phyloP scores from a whole-genome alignment of 2,113 vertebrate species.

The Nanorana parkeri region DNA sequence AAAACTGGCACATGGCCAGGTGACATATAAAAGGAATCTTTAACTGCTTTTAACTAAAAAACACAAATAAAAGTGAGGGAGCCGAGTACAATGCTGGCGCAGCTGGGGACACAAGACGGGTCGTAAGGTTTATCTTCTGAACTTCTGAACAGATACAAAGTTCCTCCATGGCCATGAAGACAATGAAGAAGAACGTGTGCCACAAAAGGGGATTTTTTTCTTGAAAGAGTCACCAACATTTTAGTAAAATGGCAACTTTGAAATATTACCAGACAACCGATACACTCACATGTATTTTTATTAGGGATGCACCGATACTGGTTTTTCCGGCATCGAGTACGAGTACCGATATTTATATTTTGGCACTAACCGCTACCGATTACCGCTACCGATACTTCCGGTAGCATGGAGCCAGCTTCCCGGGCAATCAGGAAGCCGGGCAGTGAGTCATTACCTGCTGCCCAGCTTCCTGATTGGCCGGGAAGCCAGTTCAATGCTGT shows the following conservation, averaged over 20 bases:
- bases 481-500: too few relatives aligned
- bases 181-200: background rate
- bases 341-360: too few relatives aligned
- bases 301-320: too few relatives aligned
- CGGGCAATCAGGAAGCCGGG: too few relatives aligned
- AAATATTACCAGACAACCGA: background rate
- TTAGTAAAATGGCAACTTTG: background rate
- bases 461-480: too few relatives aligned
- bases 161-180: constrained; percentile 10
- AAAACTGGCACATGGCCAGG: background rate
- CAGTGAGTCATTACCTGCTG: too few relatives aligned
- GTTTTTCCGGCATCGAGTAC: too few relatives aligned
- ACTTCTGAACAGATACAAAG: background rate
- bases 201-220: background rate
- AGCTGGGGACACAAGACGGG: background rate
- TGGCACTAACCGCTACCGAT: too few relatives aligned
- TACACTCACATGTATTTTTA: too few relatives aligned
- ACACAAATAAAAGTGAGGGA: background rate
- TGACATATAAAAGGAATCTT: background rate
- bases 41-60: background rate
- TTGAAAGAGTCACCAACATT: background rate
- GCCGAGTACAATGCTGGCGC: background rate
- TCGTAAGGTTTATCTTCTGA: too few relatives aligned
- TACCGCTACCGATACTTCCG: too few relatives aligned
- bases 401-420: too few relatives aligned